Conservation (phyloP, 2,113 vertebrate species). For the Takifugu bimaculatus region DNA sequence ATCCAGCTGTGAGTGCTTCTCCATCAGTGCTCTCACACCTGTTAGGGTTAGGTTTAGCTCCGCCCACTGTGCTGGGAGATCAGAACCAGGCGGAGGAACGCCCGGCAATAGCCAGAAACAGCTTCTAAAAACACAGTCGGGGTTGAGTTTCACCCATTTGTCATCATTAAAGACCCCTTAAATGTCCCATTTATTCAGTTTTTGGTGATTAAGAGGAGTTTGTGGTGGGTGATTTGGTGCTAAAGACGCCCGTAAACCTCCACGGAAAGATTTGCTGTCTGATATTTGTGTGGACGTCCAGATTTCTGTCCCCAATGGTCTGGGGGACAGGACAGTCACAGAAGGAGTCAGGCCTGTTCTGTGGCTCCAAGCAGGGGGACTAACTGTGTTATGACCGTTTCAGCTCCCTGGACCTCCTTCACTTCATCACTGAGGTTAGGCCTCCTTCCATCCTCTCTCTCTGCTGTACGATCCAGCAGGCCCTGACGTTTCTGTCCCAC, state of each 20-base stretch:
- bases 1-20: neutral
- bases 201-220: too few relatives aligned
- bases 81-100: neutral
- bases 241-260: neutral
- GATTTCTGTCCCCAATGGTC: neutral
- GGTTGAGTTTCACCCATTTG: too few relatives aligned
- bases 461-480: neutral
- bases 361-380: conserved; percentile 31
- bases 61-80: too few relatives aligned
- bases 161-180: too few relatives aligned
- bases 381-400: conserved; percentile 16
- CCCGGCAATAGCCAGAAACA: too few relatives aligned
- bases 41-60: too few relatives aligned
- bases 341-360: conserved; percentile 17
- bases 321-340: too few relatives aligned
- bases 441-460: neutral
- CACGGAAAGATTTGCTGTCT: too few relatives aligned
- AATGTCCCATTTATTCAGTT: too few relatives aligned
- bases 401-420: conserved; percentile 49
- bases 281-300: neutral
- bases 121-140: too few relatives aligned
- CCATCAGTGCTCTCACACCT: too few relatives aligned
- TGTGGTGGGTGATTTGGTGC: too few relatives aligned
- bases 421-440: conserved; percentile 66
- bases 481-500: neutral